Evolutionary conservation across 2,888 invertebrate genomes (phyloP).

Genomic region (Melitaea athalia): DNA sequence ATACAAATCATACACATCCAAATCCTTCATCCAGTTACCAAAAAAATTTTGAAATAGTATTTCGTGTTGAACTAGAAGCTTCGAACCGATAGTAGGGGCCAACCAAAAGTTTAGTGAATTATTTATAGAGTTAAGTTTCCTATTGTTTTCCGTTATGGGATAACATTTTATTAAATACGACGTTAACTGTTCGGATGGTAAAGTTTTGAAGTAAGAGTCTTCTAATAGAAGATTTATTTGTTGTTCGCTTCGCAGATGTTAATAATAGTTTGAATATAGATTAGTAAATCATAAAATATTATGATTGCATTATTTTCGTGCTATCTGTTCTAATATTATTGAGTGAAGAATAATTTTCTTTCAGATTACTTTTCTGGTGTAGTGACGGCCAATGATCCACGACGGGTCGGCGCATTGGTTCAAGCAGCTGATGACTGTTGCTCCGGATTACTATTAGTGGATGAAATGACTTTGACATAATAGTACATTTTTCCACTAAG

Average conservation of each 20-base stretch:
- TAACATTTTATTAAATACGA: constrained; percentile 56
- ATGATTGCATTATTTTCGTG: neutral
- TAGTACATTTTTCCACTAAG: too few relatives aligned
- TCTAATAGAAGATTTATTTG: constrained; percentile 33
- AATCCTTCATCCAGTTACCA: too few relatives aligned
- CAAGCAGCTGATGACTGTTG: too few relatives aligned
- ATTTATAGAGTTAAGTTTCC: constrained; percentile 67
- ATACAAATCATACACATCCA: too few relatives aligned
- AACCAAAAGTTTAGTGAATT: constrained; percentile 53
- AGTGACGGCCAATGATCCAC: too few relatives aligned
- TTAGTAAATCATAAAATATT: neutral
- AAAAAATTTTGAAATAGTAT: neutral
- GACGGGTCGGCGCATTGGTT: too few relatives aligned
- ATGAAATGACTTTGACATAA: too few relatives aligned
- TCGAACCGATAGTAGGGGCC: constrained; percentile 44
- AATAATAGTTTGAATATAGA: constrained; percentile 1
- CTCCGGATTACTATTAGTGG: too few relatives aligned
- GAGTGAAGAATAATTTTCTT: neutral
- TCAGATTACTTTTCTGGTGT: too few relatives aligned
- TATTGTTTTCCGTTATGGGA: constrained; percentile 67
- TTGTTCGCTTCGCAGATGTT: constrained; percentile 27
- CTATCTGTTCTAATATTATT: neutral
- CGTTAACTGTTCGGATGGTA: constrained; percentile 34
- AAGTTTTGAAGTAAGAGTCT: constrained; percentile 23
- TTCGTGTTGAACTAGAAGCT: neutral